A percentile compares a stretch with the other conserved stretches of the same genome.
Evolutionary conservation across 2,797 vertebrate species (phyloP).

Genomic region (Phrynocephalus guinanensis): DNA sequence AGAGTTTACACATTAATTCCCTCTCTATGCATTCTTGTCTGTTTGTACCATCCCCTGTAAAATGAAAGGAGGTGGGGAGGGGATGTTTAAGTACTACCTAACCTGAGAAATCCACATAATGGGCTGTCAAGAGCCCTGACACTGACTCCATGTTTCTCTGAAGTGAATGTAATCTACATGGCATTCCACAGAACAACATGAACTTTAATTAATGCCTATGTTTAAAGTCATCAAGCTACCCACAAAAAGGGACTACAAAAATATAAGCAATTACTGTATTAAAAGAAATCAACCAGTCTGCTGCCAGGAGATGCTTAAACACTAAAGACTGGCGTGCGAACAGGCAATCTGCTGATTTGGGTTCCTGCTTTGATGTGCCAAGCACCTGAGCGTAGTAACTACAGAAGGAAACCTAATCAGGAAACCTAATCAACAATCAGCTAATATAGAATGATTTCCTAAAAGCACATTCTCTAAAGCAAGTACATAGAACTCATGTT

Average conservation of each 20-base stretch:
- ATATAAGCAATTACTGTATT: conserved; percentile 38
- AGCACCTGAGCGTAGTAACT: conserved; percentile 65
- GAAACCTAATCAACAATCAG: conserved; percentile 71
- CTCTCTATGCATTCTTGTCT: conserved; percentile 11
- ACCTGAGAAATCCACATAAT: conserved; percentile 37
- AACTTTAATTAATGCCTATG: conserved; percentile 61
- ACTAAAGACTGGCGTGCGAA: conserved; percentile 53
- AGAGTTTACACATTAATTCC: background rate
- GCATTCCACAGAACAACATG: conserved; percentile 53
- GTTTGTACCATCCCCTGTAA: background rate
- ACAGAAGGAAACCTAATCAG: conserved; percentile 64
- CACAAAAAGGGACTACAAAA: conserved; percentile 59
- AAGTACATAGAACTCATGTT: conserved; percentile 46
- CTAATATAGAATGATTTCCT: conserved; percentile 66
- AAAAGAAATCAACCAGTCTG: conserved; percentile 58
- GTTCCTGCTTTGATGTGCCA: conserved; percentile 58
- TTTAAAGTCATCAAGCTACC: conserved; percentile 67
- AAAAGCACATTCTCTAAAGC: conserved; percentile 49
- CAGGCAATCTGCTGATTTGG: conserved; percentile 49
- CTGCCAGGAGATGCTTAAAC: conserved; percentile 67
- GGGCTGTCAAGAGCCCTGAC: conserved; percentile 46
- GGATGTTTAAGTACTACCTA: conserved; percentile 16
- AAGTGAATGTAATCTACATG: conserved; percentile 54
- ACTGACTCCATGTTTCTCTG: conserved; percentile 56
- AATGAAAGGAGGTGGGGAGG: background rate